Percentiles rank a stretch among this genome's conserved stretches.
phyloP scores from a whole-genome alignment of 2,888 invertebrate species.

The Eupithecia abbreviata region DNA sequence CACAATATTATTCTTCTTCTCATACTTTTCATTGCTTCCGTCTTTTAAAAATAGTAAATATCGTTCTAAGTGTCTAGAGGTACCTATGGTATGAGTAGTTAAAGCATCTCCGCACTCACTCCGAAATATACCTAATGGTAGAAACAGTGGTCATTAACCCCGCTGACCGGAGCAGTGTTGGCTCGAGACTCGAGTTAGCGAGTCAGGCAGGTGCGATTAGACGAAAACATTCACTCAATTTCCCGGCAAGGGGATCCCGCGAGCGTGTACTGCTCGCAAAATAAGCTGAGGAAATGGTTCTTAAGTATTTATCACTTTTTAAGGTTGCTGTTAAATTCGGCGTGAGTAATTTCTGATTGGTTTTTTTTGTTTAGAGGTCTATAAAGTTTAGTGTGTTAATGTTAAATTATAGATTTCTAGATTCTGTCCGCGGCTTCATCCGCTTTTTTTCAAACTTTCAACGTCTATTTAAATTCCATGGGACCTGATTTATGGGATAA shows the following conservation, averaged over 20 bases:
- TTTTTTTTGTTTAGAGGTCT: too few relatives aligned
- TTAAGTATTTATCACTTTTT: neutral
- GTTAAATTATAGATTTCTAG: too few relatives aligned
- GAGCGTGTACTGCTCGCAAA: constrained; percentile 53
- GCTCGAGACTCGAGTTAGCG: constrained; percentile 33
- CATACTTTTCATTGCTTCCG: too few relatives aligned
- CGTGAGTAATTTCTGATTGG: neutral
- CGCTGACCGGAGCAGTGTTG: constrained; percentile 44
- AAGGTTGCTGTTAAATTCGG: too few relatives aligned
- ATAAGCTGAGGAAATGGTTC: constrained; percentile 16
- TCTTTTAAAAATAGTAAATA: neutral
- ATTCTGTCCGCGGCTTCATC: too few relatives aligned
- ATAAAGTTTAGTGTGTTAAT: too few relatives aligned
- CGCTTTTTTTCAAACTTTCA: too few relatives aligned
- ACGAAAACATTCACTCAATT: constrained; percentile 84
- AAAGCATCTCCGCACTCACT: neutral
- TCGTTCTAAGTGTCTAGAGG: neutral
- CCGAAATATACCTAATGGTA: neutral
- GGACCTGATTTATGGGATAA: too few relatives aligned
- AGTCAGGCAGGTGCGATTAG: constrained; percentile 79
- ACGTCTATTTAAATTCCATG: too few relatives aligned
- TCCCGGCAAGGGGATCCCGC: constrained; percentile 72
- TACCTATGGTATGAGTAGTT: neutral
- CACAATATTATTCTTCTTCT: too few relatives aligned
- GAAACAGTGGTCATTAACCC: constrained; percentile 24